phyloP scores from a whole-genome alignment of 2,797 vertebrate genomes.

The Typhlichthys subterraneus region DNA sequence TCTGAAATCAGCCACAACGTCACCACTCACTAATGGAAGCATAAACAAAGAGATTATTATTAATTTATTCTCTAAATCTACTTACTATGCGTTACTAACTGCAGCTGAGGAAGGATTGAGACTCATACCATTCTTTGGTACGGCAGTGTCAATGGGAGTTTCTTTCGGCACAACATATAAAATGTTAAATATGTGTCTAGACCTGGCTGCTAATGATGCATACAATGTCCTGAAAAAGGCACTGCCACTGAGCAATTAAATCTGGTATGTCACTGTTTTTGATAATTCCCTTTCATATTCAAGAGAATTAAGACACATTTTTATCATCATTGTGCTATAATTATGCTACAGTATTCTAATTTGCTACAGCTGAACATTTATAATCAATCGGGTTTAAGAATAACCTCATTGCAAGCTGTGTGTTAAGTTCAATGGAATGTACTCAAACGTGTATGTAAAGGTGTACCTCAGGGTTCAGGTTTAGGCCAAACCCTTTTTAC shows the following conservation, averaged over 20 bases:
- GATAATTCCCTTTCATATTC: no score
- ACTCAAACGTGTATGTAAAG: no score
- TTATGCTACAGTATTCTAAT: no score
- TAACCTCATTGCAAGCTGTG: no score
- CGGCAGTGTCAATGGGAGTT: accelerated
- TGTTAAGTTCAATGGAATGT: no score
- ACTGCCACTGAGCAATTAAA: background rate
- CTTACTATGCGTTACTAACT: accelerated
- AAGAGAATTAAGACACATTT: no score
- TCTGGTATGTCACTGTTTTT: no score
- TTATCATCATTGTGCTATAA: no score
- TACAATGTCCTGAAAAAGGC: slow-evolving; percentile 4
- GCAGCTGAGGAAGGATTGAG: background rate
- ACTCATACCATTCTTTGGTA: background rate
- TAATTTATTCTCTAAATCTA: accelerated
- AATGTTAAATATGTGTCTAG: background rate
- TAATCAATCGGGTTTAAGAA: no score
- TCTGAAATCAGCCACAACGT: background rate
- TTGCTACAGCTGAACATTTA: no score
- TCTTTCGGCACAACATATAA: background rate
- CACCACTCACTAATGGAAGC: background rate
- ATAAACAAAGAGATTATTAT: accelerated
- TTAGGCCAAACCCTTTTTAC: no score
- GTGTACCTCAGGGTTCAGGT: no score
- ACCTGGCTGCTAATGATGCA: slow-evolving; percentile 7